A percentile compares a stretch with the other conserved stretches of the same genome.
phyloP scores from a whole-genome alignment of 2,888 invertebrate genomes.

The Autographa gamma region DNA sequence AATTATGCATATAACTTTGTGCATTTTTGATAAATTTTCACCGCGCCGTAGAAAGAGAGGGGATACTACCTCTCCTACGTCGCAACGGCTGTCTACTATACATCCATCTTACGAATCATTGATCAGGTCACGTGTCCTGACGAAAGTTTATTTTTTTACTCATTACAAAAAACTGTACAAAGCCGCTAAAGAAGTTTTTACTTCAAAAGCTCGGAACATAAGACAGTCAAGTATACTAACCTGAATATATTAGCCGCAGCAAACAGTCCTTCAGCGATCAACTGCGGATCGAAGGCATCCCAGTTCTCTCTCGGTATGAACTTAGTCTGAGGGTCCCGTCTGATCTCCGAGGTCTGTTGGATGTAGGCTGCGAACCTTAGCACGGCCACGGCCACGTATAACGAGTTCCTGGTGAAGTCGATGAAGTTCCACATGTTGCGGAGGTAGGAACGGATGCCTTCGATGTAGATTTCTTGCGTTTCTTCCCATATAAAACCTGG shows the following conservation, averaged over 20 bases:
- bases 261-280: constrained; percentile 97
- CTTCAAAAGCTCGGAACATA: no score
- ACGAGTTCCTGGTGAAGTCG: constrained; percentile 96
- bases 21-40: no score
- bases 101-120: no score
- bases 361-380: constrained; percentile 92
- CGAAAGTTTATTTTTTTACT: no score
- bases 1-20: no score
- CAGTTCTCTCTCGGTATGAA: constrained; percentile 95
- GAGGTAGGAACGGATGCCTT: constrained; percentile 95
- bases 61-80: no score
- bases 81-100: no score
- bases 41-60: no score
- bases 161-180: no score
- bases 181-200: no score
- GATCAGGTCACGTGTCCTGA: no score
- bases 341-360: constrained; percentile 92
- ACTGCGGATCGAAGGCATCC: constrained; percentile 97
- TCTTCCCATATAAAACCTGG: constrained; percentile 97
- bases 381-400: constrained; percentile 93
- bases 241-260: constrained; percentile 98
- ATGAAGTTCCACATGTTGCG: constrained; percentile 99
- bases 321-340: constrained; percentile 91
- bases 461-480: constrained; percentile 95
- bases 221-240: constrained; percentile 67